Evolutionary conservation across 1,140 invertebrate genomes (phyloP), one percentile per base, ranked within the genome.

Genomic region (Drosophila novamexicana): DNA sequence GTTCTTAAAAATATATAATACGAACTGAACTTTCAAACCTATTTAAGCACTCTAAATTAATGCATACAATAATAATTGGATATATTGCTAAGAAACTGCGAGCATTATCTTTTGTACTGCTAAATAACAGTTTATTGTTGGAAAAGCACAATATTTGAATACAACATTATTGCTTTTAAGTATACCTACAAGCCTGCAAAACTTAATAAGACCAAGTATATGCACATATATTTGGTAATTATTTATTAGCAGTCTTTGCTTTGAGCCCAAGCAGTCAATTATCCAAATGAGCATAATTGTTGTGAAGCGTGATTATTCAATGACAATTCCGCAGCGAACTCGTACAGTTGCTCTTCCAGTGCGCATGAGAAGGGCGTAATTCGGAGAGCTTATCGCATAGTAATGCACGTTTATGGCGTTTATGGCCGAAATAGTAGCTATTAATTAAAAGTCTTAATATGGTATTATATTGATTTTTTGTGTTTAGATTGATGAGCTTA

Each of bases 361-460:
- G 14, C 18, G 7, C 7, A 6, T 6, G 40, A 49, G 37, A 29
- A 18, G 64, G 42, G 56, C 50, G 37, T 74, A 68, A 62, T 68
- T 56, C 50, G 16, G 42, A 42, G 22, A 56, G 65, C 65, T 74
- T 74, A 74, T 74, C 65, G 50, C 40, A 62, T 74, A 69, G 59
- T 56, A 62, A 62, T 62, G 65, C 50, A 32, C 65, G 50, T 56
- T 74, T 74, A 74, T 69, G 40, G 29, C 57, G 49, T 18, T 18
- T 18, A 18, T 18, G 18, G 18, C 42, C 57, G 32, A 47, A 40
- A 68, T 73, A 61, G 56, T 68, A 52, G 49, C 71, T 40, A 45
- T 54, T 74, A 68, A 74, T 74, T 69, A 74, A 74, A 74, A 69
- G 57, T 74, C 71, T 63, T 74, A 63, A 47, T 73, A 40, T 68